Base-by-base conservation (phyloP, 2,113 vertebrate species). In the Etia nguti region DNA sequence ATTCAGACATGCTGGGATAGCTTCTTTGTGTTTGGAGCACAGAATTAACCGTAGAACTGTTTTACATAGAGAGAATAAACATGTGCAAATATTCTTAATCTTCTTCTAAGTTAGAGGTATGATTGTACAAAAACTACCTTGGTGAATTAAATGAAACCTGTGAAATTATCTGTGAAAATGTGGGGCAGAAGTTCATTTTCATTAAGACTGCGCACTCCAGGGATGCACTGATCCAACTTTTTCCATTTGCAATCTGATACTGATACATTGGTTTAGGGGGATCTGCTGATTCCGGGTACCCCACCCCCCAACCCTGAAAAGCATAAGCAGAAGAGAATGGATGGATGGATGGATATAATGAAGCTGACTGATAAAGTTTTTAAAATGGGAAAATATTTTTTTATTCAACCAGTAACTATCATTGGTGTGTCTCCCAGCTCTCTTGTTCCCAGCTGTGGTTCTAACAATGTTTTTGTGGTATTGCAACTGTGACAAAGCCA, bases 221-320 rank as follows among this genome's bases (percentile, higher is more conserved):
- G 36, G 38, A 0, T 70, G 38, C 65, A 70, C 36, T 0, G 62
- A 9, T 41, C 36, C 2, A 41, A 41, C n/a, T 24, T 70, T 70
- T 70, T 8, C 12, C n/a, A 65, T 38, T 38, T 68, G 62, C 20
- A 41, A 68, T 41, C 36, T 15, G 38, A 73, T 73, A 73, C 12
- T 26, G 13, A 73, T 26, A 8, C 38, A 24, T 70, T 0, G n/a
- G 38, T 24, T 26, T 43, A 0, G 38, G 38, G 38, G n/a, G 65
- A 70, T 70, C 65, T 70, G 65, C 65, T 24, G n/a, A 70, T 43
- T 24, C n/a, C n/a, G 1, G 36, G 65, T 12, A 10, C 0, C 26
- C 26, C 15, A 8, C 15, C 7, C 48, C 3, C 59, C 16, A 16
- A 34, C 9, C 29, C 29, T 34, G 59, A 0, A 62, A 62, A 62